Conservation (phyloP, 2,113 vertebrate species). For the Gnathonemus longibarbis region DNA sequence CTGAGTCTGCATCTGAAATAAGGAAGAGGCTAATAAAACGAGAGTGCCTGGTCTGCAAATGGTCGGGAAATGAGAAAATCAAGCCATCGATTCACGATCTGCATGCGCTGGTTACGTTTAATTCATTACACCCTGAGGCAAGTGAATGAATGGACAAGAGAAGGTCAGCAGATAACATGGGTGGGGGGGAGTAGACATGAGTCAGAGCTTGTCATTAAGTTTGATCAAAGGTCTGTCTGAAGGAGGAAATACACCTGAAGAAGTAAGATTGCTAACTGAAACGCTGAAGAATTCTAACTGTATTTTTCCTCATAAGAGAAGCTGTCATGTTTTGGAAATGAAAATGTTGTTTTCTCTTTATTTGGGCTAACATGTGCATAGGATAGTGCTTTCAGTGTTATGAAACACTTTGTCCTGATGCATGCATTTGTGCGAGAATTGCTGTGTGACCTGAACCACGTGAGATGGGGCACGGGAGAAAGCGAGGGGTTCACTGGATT, state of each 20-base stretch:
- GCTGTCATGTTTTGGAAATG: background rate
- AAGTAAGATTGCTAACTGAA: background rate
- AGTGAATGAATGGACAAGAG: conserved; percentile 24
- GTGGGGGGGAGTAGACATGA: conserved; percentile 11
- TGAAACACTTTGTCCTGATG: background rate
- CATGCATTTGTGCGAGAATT: background rate
- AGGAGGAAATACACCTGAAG: conserved; percentile 38
- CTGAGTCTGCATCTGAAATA: background rate
- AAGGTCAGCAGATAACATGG: conserved; percentile 13
- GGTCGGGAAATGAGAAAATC: background rate
- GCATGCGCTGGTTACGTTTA: background rate
- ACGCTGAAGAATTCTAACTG: background rate
- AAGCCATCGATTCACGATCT: background rate
- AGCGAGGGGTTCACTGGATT: background rate
- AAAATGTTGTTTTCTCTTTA: background rate
- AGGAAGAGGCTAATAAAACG: background rate
- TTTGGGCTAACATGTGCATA: background rate
- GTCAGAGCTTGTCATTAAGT: conserved; percentile 36
- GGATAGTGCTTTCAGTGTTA: background rate
- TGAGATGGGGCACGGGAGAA: background rate
- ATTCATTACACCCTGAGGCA: background rate
- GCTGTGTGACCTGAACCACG: background rate
- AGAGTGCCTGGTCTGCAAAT: background rate
- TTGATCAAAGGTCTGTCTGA: conserved; percentile 37
- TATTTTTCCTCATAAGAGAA: background rate